A percentile compares a stretch with the other conserved stretches of the same genome.
These are phyloP conservation scores for Drosophila silvestris DNA, from an alignment of 2,888 invertebrate genomes.

Conservation along the genomic window DNA sequence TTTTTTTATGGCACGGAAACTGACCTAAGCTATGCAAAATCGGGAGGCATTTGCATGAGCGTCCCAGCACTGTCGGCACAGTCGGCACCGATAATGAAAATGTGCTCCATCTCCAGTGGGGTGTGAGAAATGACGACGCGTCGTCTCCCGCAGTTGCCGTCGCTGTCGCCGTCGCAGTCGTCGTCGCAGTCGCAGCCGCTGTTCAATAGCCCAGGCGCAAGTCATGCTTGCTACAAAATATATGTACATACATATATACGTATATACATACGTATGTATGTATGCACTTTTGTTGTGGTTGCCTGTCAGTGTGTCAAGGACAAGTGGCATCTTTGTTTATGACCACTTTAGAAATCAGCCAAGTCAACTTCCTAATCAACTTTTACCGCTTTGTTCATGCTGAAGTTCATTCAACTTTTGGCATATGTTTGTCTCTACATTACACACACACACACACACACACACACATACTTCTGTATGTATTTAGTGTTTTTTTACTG, in stretches of 20 bases:
- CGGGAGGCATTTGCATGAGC: conserved; percentile 70
- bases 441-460: not conserved
- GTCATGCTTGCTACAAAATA: conserved; percentile 63
- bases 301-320: conserved; percentile 77
- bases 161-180: conserved; percentile 7
- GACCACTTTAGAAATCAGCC: conserved; percentile 63
- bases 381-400: conserved; percentile 24
- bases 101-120: conserved; percentile 55
- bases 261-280: not conserved
- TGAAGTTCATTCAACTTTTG: conserved; percentile 58
- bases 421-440: conserved; percentile 8
- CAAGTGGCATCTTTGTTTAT: conserved; percentile 75
- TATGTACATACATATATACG: conserved; percentile 8
- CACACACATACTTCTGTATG: not conserved
- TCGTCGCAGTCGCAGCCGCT: conserved; percentile 13
- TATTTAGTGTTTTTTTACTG: conserved; percentile 1
- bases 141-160: conserved; percentile 42
- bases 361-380: conserved; percentile 63
- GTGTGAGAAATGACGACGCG: conserved; percentile 55
- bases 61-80: conserved; percentile 25
- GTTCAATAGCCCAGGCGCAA: conserved; percentile 65
- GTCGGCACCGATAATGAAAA: conserved; percentile 67
- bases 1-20: conserved; percentile 71
- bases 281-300: conserved; percentile 39
- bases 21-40: conserved; percentile 74